Evolutionary conservation across 2,888 invertebrate species (phyloP).

Genomic region (Diachrysia chrysitis): DNA sequence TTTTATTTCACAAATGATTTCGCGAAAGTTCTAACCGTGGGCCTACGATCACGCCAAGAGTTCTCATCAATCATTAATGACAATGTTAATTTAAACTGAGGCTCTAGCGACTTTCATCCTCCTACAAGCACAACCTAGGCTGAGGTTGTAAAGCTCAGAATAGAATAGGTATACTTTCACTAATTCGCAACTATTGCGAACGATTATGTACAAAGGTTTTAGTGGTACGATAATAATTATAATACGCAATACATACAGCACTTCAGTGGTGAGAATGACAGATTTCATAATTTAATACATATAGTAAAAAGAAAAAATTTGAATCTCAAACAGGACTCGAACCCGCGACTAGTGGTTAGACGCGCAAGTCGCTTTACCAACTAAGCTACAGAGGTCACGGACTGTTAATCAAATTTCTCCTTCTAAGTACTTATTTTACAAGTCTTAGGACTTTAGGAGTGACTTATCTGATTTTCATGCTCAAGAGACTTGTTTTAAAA

Average conservation of each 20-base stretch:
- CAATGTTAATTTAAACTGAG: neutral
- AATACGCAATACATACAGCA: slow-evolving; percentile 7
- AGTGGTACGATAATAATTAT: slow-evolving; percentile 18
- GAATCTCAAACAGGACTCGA: too few relatives aligned
- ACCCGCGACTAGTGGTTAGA: too few relatives aligned
- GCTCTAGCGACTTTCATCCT: slow-evolving; percentile 19
- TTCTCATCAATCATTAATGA: slow-evolving; percentile 5
- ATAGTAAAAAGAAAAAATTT: too few relatives aligned
- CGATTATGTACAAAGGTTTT: slow-evolving; percentile 13
- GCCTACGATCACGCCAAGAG: neutral
- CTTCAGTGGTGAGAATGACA: too few relatives aligned
- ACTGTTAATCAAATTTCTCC: too few relatives aligned
- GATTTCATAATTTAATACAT: too few relatives aligned
- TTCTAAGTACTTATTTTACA: too few relatives aligned
- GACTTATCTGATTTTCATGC: too few relatives aligned
- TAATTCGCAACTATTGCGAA: slow-evolving; percentile 24
- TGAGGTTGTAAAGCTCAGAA: slow-evolving; percentile 17
- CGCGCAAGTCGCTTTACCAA: too few relatives aligned
- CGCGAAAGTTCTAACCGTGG: neutral
- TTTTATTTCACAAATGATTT: neutral
- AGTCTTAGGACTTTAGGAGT: too few relatives aligned
- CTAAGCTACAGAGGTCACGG: too few relatives aligned
- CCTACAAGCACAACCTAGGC: neutral
- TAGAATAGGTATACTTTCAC: slow-evolving; percentile 45
- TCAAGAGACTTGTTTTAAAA: neutral